Conservation (phyloP, 2,797 vertebrate species). For the Xenentodon cancila region DNA sequence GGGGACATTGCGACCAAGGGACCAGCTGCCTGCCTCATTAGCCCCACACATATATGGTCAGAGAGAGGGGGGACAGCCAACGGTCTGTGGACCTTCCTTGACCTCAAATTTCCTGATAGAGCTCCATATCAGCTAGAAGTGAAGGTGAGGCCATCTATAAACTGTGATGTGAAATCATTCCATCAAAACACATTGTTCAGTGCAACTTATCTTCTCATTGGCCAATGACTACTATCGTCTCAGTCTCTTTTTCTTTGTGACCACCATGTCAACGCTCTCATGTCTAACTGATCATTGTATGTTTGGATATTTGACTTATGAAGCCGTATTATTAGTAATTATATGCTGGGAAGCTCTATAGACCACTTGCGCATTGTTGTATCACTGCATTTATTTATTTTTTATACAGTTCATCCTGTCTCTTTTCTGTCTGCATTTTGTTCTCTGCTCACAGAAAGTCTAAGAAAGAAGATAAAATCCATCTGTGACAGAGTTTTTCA, state of each 20-base stretch:
- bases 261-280: too few relatives aligned
- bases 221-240: too few relatives aligned
- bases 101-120: slow-evolving; percentile 66
- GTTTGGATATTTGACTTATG: too few relatives aligned
- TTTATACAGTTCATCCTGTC: slow-evolving; percentile 20
- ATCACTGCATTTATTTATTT: too few relatives aligned
- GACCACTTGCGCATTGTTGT: too few relatives aligned
- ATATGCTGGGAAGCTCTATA: too few relatives aligned
- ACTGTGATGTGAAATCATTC: slow-evolving; percentile 38
- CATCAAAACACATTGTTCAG: slow-evolving; percentile 15
- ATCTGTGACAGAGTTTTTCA: slow-evolving; percentile 15
- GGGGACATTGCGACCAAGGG: slow-evolving; percentile 65
- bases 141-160: slow-evolving; percentile 57
- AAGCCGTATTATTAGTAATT: too few relatives aligned
- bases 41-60: slow-evolving; percentile 58
- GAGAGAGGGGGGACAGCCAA: slow-evolving; percentile 56
- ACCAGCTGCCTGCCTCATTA: slow-evolving; percentile 79
- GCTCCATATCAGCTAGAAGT: slow-evolving; percentile 45
- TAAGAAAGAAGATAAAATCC: slow-evolving; percentile 5
- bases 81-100: slow-evolving; percentile 69
- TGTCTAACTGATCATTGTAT: too few relatives aligned
- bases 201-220: too few relatives aligned
- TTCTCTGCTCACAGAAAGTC: slow-evolving; percentile 24
- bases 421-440: not conserved
- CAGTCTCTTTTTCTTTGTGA: too few relatives aligned